These are phyloP conservation scores for Lycia hirtaria DNA, from an alignment of 2,888 invertebrate genomes.

Conservation along the genomic window DNA sequence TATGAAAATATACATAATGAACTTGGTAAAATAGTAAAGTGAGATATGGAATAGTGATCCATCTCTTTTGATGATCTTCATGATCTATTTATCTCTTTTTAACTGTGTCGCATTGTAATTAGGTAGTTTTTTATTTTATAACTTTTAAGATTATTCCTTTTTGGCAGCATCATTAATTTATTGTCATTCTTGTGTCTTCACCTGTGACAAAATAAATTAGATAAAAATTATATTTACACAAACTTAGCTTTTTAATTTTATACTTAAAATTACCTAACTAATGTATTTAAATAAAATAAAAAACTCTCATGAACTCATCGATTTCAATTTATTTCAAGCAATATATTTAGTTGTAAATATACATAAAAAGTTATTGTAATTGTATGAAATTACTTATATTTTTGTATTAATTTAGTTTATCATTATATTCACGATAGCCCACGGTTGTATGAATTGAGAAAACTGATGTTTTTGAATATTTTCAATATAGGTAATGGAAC, in stretches of 20 bases:
- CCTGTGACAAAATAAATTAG: slow-evolving; percentile 21
- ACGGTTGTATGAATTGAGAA: slow-evolving; percentile 45
- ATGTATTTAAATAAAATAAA: slow-evolving; percentile 4
- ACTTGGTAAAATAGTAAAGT: too few species aligned
- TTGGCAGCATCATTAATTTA: not conserved
- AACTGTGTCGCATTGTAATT: too few species aligned
- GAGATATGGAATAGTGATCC: too few species aligned
- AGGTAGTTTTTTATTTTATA: too few species aligned
- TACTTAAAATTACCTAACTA: slow-evolving; percentile 13
- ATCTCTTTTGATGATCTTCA: too few species aligned
- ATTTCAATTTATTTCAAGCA: slow-evolving; percentile 28
- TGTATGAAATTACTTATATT: slow-evolving; percentile 33
- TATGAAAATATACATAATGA: too few species aligned
- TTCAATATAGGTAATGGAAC: slow-evolving; percentile 58
- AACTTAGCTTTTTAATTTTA: slow-evolving; percentile 22
- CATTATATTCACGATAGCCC: slow-evolving; percentile 27
- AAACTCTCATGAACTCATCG: slow-evolving; percentile 38
- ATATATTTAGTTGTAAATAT: slow-evolving; percentile 33
- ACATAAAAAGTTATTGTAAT: slow-evolving; percentile 1
- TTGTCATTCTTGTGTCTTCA: slow-evolving; percentile 1
- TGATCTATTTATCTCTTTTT: too few species aligned
- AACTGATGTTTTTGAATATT: slow-evolving; percentile 52
- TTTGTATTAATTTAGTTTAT: slow-evolving; percentile 40
- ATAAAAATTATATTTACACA: slow-evolving; percentile 28
- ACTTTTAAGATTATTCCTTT: not conserved